A percentile compares a stretch with the other conserved stretches of the same genome.
phyloP scores from a whole-genome alignment of 2,888 invertebrate genomes.

The Bombyx huttoni region DNA sequence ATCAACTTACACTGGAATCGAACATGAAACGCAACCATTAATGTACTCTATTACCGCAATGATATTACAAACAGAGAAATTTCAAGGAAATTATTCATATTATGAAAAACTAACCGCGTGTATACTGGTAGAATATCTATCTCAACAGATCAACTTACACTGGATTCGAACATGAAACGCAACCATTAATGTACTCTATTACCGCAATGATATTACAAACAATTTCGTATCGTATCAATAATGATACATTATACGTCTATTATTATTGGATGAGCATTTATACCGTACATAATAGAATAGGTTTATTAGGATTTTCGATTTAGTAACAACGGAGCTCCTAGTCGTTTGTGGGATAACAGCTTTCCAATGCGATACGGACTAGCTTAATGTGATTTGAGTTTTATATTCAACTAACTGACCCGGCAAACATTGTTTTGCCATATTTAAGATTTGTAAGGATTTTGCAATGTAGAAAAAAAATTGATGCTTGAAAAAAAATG shows the following conservation, averaged over 20 bases:
- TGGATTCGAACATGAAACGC: background rate
- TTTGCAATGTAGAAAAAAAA: too few species aligned
- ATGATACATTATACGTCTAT: slow-evolving; percentile 33
- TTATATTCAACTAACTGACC: too few species aligned
- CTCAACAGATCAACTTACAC: background rate
- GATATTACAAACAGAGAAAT: slow-evolving; percentile 52
- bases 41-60: slow-evolving; percentile 45
- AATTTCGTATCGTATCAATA: slow-evolving; percentile 44
- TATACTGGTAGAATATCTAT: background rate
- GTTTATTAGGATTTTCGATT: slow-evolving; percentile 1
- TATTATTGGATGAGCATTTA: slow-evolving; percentile 1
- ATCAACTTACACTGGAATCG: background rate
- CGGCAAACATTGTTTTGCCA: too few species aligned
- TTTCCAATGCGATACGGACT: too few species aligned
- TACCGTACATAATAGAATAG: background rate
- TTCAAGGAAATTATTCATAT: too few species aligned
- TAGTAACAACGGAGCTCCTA: background rate
- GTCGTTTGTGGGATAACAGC: too few species aligned
- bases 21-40: slow-evolving; percentile 25
- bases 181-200: slow-evolving; percentile 46
- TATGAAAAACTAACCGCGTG: background rate
- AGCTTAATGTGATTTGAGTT: too few species aligned
- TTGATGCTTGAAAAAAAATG: too few species aligned
- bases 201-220: slow-evolving; percentile 51
- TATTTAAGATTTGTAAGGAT: too few species aligned